Base-by-base conservation (phyloP, 1,140 invertebrate species). In the Diachasmimorpha longicaudata region DNA sequence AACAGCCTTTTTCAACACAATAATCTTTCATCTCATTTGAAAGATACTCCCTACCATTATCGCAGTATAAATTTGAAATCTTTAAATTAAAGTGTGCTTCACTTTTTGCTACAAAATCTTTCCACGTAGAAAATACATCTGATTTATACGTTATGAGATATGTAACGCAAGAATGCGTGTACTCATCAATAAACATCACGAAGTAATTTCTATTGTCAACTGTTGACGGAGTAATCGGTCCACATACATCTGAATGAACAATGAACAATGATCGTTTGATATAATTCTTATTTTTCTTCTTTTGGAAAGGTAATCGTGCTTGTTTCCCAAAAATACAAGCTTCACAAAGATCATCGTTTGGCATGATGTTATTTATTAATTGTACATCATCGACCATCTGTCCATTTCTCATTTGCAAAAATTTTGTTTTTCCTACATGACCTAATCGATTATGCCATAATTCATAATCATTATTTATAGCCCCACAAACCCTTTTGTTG, bases 281-380 rank as follows among this genome's bases (percentile, higher is more conserved):
- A 13, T 71, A 52, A 46, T 23, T 13, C 19, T 70, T 70, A 37
- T 44, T n/a, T 71, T 71, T 71, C 13, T 3, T 52, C 31, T 37
- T 52, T 23, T 71, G 19, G n/a, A 71, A 71, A 10, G 68, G 10
- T 83, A 87, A 80, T 86, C 84, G 72, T 25, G 80, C 75, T 82
- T 89, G 86, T 83, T 90, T 90, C 5, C 88, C 86, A 44, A 85
- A 80, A 77, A 90, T 85, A 80, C 87, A 90, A 71, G 86, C 79
- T 79, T 90, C 88, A 81, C 87, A 90, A 68, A 89, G 69, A 76
- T 72, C 10, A 73, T 79, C 39, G 76, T 37, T 39, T 8, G 66
- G 75, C 23, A 42, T 36, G 10, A 77, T 58, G 8, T 11, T 8
- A 19, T 36, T 31, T 10, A 77, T 21, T 69, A 16, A 0, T 39